Evolutionary conservation across 2,113 vertebrate genomes (phyloP).

Genomic region (Anolis carolinensis): DNA sequence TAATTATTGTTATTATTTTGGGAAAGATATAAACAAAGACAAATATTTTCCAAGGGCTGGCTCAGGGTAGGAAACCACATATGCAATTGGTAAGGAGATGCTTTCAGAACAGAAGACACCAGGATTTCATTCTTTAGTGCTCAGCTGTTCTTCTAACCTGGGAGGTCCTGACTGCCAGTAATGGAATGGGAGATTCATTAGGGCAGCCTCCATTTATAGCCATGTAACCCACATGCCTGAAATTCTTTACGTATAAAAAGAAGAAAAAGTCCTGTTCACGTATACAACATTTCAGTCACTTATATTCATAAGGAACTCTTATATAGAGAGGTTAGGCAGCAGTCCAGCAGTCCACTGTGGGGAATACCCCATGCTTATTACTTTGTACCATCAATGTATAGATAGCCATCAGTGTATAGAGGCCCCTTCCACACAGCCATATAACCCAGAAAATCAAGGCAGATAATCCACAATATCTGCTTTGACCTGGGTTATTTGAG

Average conservation of each 20-base stretch:
- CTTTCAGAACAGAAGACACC: constrained; percentile 55
- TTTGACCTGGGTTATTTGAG: no score
- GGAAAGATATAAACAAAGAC: constrained; percentile 23
- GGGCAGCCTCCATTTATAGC: constrained; percentile 24
- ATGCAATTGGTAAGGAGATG: constrained; percentile 54
- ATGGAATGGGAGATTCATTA: constrained; percentile 34
- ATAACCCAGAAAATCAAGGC: no score
- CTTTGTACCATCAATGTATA: not conserved
- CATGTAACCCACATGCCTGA: constrained; percentile 45
- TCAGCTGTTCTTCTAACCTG: constrained; percentile 65
- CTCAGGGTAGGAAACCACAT: constrained; percentile 49
- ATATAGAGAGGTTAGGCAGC: no score
- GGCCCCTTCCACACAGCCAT: no score
- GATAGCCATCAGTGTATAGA: not conserved
- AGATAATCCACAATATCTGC: no score
- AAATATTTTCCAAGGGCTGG: constrained; percentile 41
- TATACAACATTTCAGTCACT: not conserved
- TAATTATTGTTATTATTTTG: constrained; percentile 16
- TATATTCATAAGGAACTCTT: not conserved
- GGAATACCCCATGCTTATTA: not conserved
- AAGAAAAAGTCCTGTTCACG: constrained; percentile 24
- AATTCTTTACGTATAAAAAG: constrained; percentile 38
- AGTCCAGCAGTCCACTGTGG: no score
- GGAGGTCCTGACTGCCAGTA: not conserved
- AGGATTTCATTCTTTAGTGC: constrained; percentile 16